Evolutionary conservation across 2,113 vertebrate genomes (phyloP).

Genomic region (Mustelus asterias): DNA sequence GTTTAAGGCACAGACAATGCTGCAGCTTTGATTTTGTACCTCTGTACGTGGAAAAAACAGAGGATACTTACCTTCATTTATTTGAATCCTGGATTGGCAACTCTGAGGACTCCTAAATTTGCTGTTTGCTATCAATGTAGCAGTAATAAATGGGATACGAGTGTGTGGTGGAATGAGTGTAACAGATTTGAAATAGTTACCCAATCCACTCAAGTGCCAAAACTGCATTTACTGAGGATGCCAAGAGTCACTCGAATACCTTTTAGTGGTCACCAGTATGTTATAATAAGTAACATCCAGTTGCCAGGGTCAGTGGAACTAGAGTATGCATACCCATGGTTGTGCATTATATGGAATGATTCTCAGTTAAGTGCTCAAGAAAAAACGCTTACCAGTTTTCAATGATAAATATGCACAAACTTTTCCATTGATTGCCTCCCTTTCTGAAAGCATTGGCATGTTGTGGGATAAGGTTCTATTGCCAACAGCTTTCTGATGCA

Average conservation of each 20-base stretch:
- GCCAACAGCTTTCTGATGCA: background rate
- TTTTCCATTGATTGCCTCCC: background rate
- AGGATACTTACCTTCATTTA: slow-evolving; percentile 26
- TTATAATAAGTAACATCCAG: slow-evolving; percentile 15
- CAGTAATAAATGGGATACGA: background rate
- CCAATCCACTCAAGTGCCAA: slow-evolving; percentile 27
- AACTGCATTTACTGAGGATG: slow-evolving; percentile 28
- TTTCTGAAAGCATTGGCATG: background rate
- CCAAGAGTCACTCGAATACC: slow-evolving; percentile 16
- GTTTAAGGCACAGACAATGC: background rate
- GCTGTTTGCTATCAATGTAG: background rate
- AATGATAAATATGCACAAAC: background rate
- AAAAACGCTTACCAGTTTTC: background rate
- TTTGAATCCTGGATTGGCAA: background rate
- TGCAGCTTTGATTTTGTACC: slow-evolving; percentile 24
- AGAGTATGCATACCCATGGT: slow-evolving; percentile 6
- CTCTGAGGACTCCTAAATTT: slow-evolving; percentile 14
- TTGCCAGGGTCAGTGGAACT: slow-evolving; percentile 35
- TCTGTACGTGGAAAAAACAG: background rate
- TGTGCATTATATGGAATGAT: background rate
- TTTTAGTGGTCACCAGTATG: slow-evolving; percentile 2
- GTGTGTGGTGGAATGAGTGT: background rate
- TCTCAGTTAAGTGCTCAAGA: background rate
- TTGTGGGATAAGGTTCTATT: background rate
- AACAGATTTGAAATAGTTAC: slow-evolving; percentile 6